A percentile compares a stretch with the other conserved stretches of the same genome.
These are phyloP conservation scores for Phrixothrix hirtus DNA, from an alignment of 2,888 invertebrate genomes.

Conservation along the genomic window DNA sequence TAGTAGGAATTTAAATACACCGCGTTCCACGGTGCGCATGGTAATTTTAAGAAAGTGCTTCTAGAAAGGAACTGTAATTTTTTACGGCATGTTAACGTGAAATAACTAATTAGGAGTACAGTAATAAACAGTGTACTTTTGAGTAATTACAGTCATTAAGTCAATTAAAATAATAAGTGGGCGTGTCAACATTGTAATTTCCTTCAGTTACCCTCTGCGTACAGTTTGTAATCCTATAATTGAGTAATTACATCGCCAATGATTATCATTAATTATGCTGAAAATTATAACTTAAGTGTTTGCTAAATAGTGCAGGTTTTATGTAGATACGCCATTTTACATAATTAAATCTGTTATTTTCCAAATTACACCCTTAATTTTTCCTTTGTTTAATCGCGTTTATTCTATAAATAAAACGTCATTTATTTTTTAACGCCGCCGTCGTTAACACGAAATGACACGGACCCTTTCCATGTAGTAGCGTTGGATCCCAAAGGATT, in stretches of 20 bases:
- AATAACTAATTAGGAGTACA: conserved; percentile 26
- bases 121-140: conserved; percentile 28
- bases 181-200: conserved; percentile 34
- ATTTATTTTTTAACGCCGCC: conserved; percentile 14
- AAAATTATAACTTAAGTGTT: conserved; percentile 3
- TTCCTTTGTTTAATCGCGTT: conserved; percentile 3
- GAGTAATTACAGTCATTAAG: conserved; percentile 38
- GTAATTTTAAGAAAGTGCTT: conserved; percentile 17
- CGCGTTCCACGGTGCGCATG: conserved; percentile 5
- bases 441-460: conserved; percentile 23
- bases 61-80: conserved; percentile 12
- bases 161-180: conserved; percentile 43
- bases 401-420: not conserved
- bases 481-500: conserved; percentile 22
- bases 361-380: not conserved
- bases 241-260: conserved; percentile 36
- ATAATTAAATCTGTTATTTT: conserved; percentile 6
- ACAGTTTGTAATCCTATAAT: conserved; percentile 32
- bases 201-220: conserved; percentile 23
- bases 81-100: conserved; percentile 22
- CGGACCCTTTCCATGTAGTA: conserved; percentile 15
- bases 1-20: not conserved
- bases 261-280: conserved; percentile 22
- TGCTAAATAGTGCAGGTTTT: conserved; percentile 1
- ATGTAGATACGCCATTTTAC: conserved; percentile 1